A percentile compares a stretch with the other conserved stretches of the same genome.
phyloP scores from a whole-genome alignment of 2,797 vertebrate species.

The Sebastes matsubarae region DNA sequence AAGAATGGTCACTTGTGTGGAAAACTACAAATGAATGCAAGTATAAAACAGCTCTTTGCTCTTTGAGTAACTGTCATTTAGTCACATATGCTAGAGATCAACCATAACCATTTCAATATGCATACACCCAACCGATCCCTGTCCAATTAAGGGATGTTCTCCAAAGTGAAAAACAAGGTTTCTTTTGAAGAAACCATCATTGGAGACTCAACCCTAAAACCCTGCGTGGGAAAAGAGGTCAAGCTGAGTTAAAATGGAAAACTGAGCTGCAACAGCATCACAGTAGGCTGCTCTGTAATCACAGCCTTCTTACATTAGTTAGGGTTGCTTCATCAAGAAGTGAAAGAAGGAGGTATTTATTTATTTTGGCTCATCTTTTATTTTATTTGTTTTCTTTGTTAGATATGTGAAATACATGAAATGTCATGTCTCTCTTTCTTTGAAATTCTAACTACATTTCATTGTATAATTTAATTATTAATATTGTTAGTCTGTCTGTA shows the following conservation, averaged over 20 bases:
- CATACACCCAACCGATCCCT: constrained; percentile 32
- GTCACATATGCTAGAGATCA: constrained; percentile 19
- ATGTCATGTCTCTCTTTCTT: too few species aligned
- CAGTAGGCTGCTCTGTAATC: constrained; percentile 16
- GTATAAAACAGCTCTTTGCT: not conserved
- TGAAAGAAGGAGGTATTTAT: too few species aligned
- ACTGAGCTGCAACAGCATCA: constrained; percentile 16
- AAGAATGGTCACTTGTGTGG: not conserved
- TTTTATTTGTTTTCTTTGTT: too few species aligned
- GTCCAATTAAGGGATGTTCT: constrained; percentile 46
- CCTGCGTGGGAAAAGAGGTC: not conserved
- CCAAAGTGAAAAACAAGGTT: constrained; percentile 15
- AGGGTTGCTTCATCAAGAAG: not conserved
- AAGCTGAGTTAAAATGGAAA: constrained; percentile 20
- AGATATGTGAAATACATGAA: too few species aligned
- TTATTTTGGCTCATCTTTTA: too few species aligned
- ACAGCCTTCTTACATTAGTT: not conserved
- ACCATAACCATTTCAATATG: constrained; percentile 37
- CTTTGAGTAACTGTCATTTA: not conserved
- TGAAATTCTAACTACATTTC: too few species aligned
- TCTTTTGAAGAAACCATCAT: constrained; percentile 38
- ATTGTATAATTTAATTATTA: too few species aligned
- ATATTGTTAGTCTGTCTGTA: too few species aligned
- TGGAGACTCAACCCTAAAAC: constrained; percentile 29
- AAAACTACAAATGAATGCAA: not conserved